Percentiles rank a stretch among this genome's conserved stretches.
Conservation (phyloP, 2,113 vertebrate genomes). For the Dissostichus mawsoni region DNA sequence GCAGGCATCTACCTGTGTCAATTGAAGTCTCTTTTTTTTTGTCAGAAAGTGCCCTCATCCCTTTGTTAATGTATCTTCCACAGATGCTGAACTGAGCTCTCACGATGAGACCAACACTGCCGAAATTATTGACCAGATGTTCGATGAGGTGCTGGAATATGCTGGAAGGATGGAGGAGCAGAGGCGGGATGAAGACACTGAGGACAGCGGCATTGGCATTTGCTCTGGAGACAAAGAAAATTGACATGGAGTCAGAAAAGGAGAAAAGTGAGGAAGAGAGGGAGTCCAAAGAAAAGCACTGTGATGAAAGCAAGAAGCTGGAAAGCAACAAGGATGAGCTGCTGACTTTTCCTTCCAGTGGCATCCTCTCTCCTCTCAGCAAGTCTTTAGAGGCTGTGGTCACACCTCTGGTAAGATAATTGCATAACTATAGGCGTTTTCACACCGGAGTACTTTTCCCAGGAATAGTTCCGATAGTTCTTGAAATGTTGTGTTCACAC, state of each 20-base stretch:
- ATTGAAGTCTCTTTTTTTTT: neutral
- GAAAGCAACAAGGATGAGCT: conserved; percentile 74
- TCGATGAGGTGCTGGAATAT: conserved; percentile 82
- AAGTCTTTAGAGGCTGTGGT: conserved; percentile 84
- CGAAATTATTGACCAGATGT: conserved; percentile 82
- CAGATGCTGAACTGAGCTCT: conserved; percentile 61
- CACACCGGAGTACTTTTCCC: too few species aligned
- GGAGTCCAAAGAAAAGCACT: conserved; percentile 23
- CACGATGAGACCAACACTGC: conserved; percentile 72
- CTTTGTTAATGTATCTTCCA: neutral
- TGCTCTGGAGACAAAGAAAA: conserved; percentile 45
- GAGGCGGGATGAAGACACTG: conserved; percentile 32
- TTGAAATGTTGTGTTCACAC: too few species aligned
- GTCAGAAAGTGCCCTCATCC: neutral
- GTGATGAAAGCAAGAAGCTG: conserved; percentile 19
- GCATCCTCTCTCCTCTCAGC: conserved; percentile 85
- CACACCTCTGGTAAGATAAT: conserved; percentile 80
- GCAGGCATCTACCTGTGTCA: neutral
- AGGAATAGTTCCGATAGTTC: too few species aligned
- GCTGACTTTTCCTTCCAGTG: conserved; percentile 75
- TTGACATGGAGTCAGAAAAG: conserved; percentile 34
- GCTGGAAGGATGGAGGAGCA: conserved; percentile 55
- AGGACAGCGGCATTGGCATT: conserved; percentile 62
- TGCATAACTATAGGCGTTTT: too few species aligned
- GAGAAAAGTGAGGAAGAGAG: conserved; percentile 29